Percentiles rank a stretch among this genome's conserved stretches.
These are phyloP conservation scores for Sinocyclocheilus anophthalmus DNA, from an alignment of 2,113 vertebrate genomes.

Conservation along the genomic window DNA sequence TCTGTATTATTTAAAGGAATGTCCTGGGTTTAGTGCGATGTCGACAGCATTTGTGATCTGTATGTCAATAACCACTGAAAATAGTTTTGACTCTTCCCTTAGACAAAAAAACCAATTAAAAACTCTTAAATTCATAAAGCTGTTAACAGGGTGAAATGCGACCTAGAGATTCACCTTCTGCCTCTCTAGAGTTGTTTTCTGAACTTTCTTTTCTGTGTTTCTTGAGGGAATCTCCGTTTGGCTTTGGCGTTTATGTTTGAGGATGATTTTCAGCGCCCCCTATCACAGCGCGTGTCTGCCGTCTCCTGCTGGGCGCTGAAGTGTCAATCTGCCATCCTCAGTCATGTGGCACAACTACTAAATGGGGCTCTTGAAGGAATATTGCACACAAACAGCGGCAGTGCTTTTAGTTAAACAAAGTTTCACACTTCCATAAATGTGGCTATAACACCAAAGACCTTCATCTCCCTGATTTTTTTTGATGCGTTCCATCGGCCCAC, in stretches of 20 bases:
- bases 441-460: conserved; percentile 1
- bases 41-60: not conserved
- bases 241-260: conserved; percentile 23
- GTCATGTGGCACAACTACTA: conserved; percentile 24
- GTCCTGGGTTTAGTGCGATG: not conserved
- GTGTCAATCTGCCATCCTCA: conserved; percentile 45
- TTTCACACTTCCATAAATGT: conserved; percentile 11
- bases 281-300: not conserved
- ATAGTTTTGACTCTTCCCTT: not conserved
- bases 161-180: not conserved
- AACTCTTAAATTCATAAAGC: too few relatives aligned
- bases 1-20: not conserved
- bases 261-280: not conserved
- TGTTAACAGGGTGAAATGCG: not conserved
- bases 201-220: not conserved
- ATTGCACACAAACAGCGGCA: conserved; percentile 18
- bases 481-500: conserved; percentile 13
- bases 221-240: conserved; percentile 31
- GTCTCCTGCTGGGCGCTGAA: conserved; percentile 36
- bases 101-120: too few relatives aligned
- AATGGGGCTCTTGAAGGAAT: conserved; percentile 34
- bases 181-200: conserved; percentile 18
- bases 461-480: conserved; percentile 16
- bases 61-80: not conserved
- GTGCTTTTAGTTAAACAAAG: conserved; percentile 39